Base-by-base conservation (phyloP, 1,140 invertebrate species). In the Patella vulgata region DNA sequence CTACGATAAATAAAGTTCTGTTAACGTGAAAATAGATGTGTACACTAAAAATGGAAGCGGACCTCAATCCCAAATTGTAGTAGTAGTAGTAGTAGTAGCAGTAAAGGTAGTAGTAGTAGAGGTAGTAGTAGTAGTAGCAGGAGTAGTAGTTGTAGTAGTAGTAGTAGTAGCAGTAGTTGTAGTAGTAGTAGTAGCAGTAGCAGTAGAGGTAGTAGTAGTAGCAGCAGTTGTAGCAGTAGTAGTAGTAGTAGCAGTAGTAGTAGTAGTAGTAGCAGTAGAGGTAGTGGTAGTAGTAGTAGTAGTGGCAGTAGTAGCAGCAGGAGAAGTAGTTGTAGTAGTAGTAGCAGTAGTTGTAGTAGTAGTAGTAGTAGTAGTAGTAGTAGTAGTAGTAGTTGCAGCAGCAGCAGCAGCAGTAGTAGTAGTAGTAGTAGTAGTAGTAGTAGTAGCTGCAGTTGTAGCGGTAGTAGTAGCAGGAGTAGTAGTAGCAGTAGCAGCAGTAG, bases 211-310 rank as follows among this genome's bases (percentile, higher is more conserved):
- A 52, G 50, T 52, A 52, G 27, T 52, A 52, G 50, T 52, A 52
- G 50, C 31, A 52, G 27, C 31, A 52, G 50, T 9, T 52, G 31
- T 52, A 52, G 50, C 21, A 52, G 50, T 23, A 52, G 50, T 30
- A 52, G 50, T 52, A 52, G 50, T 52, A 52, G 50, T 52, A 52
- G 27, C 31, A 52, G 50, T 52, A 52, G 50, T 52, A 52, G 50
- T 52, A 52, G 50, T 52, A 52, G 50, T 52, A 52, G 50, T 52
- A 52, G 50, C 31, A 52, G 50, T 52, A 52, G 9, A 28, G 31
- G 50, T 52, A 52, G 50, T 52, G 31, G 50, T 30, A 27, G 50
- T 23, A 40, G 39, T n/a, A 40, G 39, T n/a, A 40, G 39, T 40
- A 40, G 39, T n/a, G n/a, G 39, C n/a, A 40, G 39, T n/a, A 44